Evolutionary conservation across 2,888 invertebrate species (phyloP).

Genomic region (Fabriciana adippe): DNA sequence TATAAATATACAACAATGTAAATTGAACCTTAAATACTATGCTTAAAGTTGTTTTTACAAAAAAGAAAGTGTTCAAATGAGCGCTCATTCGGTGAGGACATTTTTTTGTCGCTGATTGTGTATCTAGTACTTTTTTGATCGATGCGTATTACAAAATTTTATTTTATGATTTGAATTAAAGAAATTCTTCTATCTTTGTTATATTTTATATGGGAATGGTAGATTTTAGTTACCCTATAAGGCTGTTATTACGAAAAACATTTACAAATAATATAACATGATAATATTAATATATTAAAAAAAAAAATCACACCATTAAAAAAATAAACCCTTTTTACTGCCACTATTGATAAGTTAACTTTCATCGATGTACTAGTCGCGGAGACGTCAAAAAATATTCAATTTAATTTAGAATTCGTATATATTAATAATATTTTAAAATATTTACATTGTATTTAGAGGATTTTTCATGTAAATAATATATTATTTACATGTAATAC

Average conservation of each 20-base stretch:
- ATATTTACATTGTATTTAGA: no score
- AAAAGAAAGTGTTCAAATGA: no score
- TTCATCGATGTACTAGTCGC: conserved; percentile 26
- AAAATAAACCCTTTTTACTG: conserved; percentile 9
- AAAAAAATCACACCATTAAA: background rate
- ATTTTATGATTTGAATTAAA: background rate
- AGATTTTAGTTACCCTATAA: conserved; percentile 25
- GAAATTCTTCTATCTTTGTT: background rate
- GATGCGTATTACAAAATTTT: background rate
- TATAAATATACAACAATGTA: no score
- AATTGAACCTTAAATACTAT: no score
- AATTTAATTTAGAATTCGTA: background rate
- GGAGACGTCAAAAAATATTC: background rate
- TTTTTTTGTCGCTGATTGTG: no score
- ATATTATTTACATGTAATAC: no score
- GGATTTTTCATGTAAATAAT: no score
- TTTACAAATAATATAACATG: background rate
- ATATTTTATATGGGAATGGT: conserved; percentile 1
- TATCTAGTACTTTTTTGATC: no score
- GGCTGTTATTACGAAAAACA: conserved; percentile 21
- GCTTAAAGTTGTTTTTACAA: no score
- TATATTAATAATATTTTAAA: no score
- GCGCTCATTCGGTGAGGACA: no score
- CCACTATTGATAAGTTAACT: conserved; percentile 16
- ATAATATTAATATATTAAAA: background rate